phyloP scores from a whole-genome alignment of 2,888 invertebrate genomes.

The Ariolimax columbianus region DNA sequence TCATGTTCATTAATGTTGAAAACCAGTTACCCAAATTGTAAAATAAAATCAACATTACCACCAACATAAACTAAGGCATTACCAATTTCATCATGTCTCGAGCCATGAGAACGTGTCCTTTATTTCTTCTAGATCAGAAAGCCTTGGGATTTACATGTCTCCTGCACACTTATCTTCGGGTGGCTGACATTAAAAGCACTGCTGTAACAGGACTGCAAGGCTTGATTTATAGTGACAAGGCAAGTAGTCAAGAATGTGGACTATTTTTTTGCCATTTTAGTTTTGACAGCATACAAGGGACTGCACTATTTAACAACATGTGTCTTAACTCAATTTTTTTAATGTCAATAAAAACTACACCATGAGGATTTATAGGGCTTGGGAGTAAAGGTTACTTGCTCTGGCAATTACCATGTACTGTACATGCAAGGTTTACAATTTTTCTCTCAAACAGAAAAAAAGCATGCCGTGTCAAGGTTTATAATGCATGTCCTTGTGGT shows the following conservation, averaged over 20 bases:
- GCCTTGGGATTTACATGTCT: conserved; percentile 87
- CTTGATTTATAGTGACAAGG: conserved; percentile 71
- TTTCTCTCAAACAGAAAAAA: too few relatives aligned
- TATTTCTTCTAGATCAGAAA: conserved; percentile 27
- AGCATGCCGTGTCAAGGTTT: too few relatives aligned
- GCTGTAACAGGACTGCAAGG: conserved; percentile 95
- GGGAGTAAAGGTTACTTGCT: too few relatives aligned
- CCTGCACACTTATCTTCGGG: conserved; percentile 96
- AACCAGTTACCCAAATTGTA: neutral
- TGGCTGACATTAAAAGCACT: conserved; percentile 93
- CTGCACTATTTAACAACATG: neutral
- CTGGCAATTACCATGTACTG: too few relatives aligned
- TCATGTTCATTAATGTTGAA: neutral
- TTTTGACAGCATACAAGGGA: neutral
- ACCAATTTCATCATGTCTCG: too few relatives aligned
- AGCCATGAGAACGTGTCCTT: neutral
- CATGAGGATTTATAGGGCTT: too few relatives aligned
- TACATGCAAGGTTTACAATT: too few relatives aligned
- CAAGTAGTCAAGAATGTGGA: conserved; percentile 1
- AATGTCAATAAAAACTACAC: too few relatives aligned
- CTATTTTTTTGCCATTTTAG: neutral
- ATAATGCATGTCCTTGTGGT: too few relatives aligned
- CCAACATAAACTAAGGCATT: neutral
- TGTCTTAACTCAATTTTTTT: too few relatives aligned
- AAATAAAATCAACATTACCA: neutral